Conservation (phyloP, 2,888 invertebrate genomes). For the Gryllus longicercus region DNA sequence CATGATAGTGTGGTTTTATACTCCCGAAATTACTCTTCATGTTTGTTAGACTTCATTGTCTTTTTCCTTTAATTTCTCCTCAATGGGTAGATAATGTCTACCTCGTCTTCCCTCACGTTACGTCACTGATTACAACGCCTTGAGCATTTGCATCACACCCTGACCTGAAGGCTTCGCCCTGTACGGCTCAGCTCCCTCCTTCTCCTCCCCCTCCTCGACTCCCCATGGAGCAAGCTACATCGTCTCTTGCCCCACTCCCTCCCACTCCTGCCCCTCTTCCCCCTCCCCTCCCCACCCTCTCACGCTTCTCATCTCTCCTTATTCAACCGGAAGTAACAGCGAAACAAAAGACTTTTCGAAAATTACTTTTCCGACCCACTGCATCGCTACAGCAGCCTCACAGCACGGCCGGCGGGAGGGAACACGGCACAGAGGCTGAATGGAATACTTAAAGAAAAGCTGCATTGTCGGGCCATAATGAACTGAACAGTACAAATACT, state of each 20-base stretch:
- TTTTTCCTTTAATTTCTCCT: too few species aligned
- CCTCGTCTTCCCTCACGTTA: too few species aligned
- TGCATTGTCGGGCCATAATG: conserved; percentile 38
- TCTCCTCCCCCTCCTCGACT: not conserved
- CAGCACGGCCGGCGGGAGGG: conserved; percentile 42
- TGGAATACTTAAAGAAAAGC: conserved; percentile 38
- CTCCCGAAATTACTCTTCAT: too few species aligned
- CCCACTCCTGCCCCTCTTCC: too few species aligned
- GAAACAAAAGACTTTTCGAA: conserved; percentile 37
- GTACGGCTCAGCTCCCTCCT: not conserved
- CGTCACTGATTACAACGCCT: too few species aligned
- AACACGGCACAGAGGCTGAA: conserved; percentile 53
- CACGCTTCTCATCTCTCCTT: not conserved
- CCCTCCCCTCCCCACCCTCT: too few species aligned
- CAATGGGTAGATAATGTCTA: too few species aligned
- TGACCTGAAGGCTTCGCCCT: not conserved
- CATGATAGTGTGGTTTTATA: too few species aligned
- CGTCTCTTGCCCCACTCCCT: too few species aligned
- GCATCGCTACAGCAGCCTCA: not conserved
- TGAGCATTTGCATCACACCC: too few species aligned
- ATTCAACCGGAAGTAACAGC: conserved; percentile 35
- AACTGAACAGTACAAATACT: conserved; percentile 38
- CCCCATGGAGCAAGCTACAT: too few species aligned
- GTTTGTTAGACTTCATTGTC: too few species aligned
- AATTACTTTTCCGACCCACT: conserved; percentile 35